Conservation (phyloP, 2,888 invertebrate species). For the Mythimna loreyi region DNA sequence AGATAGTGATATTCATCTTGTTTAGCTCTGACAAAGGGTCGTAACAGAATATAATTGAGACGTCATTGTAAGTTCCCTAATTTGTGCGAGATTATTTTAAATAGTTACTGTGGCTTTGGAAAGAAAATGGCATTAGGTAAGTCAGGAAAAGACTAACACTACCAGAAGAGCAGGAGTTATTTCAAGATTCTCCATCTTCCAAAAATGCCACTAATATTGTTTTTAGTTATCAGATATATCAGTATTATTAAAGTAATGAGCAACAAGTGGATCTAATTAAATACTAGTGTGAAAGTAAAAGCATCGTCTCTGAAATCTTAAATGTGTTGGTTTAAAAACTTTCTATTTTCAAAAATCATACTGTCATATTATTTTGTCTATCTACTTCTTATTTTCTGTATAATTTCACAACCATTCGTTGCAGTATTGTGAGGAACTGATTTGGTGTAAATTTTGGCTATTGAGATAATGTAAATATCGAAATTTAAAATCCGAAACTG, state of each 20-base stretch:
- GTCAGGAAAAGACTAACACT: too few relatives aligned
- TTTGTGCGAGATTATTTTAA: too few relatives aligned
- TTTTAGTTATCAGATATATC: not conserved
- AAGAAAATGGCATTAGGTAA: too few relatives aligned
- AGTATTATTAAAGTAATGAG: not conserved
- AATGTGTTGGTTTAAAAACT: conserved; percentile 4
- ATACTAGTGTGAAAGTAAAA: conserved; percentile 22
- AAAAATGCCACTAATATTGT: too few relatives aligned
- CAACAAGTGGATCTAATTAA: conserved; percentile 14
- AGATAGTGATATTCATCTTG: too few relatives aligned
- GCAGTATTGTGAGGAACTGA: not conserved
- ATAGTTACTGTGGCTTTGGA: too few relatives aligned
- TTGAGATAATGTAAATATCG: not conserved
- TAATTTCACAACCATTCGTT: not conserved
- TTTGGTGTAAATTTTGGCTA: not conserved
- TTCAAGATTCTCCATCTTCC: too few relatives aligned
- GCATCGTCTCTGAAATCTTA: conserved; percentile 3
- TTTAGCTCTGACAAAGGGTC: too few relatives aligned
- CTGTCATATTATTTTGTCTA: not conserved
- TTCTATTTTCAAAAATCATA: conserved; percentile 23
- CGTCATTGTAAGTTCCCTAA: too few relatives aligned
- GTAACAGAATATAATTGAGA: too few relatives aligned
- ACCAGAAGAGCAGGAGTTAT: too few relatives aligned
- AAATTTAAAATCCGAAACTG: not conserved
- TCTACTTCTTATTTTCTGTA: not conserved